Evolutionary conservation across 2,888 invertebrate genomes (phyloP), one percentile per base, ranked within the genome.

Genomic region (Eupithecia exiguata): DNA sequence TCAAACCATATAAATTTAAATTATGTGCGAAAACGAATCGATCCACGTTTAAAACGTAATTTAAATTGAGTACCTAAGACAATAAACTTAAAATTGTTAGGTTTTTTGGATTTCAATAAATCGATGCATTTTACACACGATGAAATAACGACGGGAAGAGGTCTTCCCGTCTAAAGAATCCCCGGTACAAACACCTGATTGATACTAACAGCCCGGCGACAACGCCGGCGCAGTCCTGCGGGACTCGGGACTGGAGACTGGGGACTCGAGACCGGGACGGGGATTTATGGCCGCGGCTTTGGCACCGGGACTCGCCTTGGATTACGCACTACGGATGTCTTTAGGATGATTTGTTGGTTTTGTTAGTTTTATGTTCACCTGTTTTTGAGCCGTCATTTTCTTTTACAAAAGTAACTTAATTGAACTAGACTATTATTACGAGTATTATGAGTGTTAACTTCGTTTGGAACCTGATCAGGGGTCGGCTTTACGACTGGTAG

Each of bases 261-360:
- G 53, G 53, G 21, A 12, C 53, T n/a, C 12, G 58, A 25, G 25
- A 58, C 58, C 58, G 25, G 58, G 25, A 10, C 58, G 58, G 25
- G 58, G 25, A 58, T 58, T 58, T 58, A 58, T 25, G 58, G 25
- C 58, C 58, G 58, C 58, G 58, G 58, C 58, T 58, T 53, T 58
- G 58, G 25, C 12, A 25, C 53, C 53, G 21, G 53, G 14, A 58
- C 58, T 21, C 58, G 1, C 21, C 49, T n/a, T 53, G 58, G 58
- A 58, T 58, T 58, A 58, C 58, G 58, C 58, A 58, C 58, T 21
- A 25, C 58, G 58, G 58, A 58, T 14, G 58, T 58, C 58, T 58
- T 58, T 58, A 12, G 12, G 58, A 58, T 58, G 58, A 58, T 58
- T 58, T 58, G 46, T 46, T 46, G n/a, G n/a, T 12, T 58, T 5